Conservation (phyloP, 2,797 vertebrate species). For the Cygnus olor region DNA sequence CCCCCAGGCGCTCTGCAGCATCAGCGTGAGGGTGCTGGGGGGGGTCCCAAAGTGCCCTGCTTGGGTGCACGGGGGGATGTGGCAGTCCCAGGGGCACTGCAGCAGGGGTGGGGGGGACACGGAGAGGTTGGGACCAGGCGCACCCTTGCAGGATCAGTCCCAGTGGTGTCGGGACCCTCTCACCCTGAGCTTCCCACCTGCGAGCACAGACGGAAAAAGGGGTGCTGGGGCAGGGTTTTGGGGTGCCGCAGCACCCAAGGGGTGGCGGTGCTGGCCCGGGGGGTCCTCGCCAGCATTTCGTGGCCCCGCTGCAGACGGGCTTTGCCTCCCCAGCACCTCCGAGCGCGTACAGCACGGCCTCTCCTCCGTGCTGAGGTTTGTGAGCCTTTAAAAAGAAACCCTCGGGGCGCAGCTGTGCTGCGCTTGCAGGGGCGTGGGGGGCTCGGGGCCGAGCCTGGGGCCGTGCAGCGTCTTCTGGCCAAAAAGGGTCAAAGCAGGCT, state of each 20-base stretch:
- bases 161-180: background rate
- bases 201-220: background rate
- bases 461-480: rapidly evolving
- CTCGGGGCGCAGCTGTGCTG: rapidly evolving
- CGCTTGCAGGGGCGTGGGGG: rapidly evolving
- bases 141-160: background rate
- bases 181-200: background rate
- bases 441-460: rapidly evolving
- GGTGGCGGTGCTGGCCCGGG: rapidly evolving
- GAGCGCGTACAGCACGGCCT: background rate
- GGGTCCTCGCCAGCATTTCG: rapidly evolving
- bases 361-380: background rate
- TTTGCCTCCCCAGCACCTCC: background rate
- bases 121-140: background rate
- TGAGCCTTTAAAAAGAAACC: background rate
- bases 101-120: rapidly evolving
- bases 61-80: rapidly evolving
- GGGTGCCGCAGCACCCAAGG: rapidly evolving
- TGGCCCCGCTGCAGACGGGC: background rate
- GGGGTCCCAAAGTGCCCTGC: background rate
- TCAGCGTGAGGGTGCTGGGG: background rate
- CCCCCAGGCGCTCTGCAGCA: rapidly evolving
- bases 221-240: background rate
- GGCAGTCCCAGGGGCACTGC: too few relatives aligned
- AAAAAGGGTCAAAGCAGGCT: rapidly evolving